phyloP scores from a whole-genome alignment of 2,888 invertebrate genomes.

The Incurvaria masculella region DNA sequence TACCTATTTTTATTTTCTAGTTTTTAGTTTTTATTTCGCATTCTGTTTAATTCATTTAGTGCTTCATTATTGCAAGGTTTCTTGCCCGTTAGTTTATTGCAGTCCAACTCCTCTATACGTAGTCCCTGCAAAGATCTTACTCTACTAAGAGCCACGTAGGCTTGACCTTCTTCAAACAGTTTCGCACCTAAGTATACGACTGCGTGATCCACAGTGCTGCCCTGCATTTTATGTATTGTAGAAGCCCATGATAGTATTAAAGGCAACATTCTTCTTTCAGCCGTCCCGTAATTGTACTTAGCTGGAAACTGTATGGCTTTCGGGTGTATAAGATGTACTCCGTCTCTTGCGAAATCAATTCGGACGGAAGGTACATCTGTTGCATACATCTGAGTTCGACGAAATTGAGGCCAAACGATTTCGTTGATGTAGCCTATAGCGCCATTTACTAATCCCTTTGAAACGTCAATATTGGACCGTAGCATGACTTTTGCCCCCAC shows the following conservation, averaged over 20 bases:
- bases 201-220: slow-evolving; percentile 16
- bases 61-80: slow-evolving; percentile 10
- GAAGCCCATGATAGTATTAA: slow-evolving; percentile 19
- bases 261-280: slow-evolving; percentile 18
- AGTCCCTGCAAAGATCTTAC: slow-evolving; percentile 16
- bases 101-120: slow-evolving; percentile 19
- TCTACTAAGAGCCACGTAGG: too few species aligned
- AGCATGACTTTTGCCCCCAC: slow-evolving; percentile 18
- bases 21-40: slow-evolving; percentile 1
- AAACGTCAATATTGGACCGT: slow-evolving; percentile 17
- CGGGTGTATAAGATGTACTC: slow-evolving; percentile 15
- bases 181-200: slow-evolving; percentile 12
- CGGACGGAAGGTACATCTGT: slow-evolving; percentile 15
- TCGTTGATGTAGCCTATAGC: slow-evolving; percentile 16
- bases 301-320: slow-evolving; percentile 16
- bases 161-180: too few species aligned
- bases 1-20: neutral
- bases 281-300: slow-evolving; percentile 16
- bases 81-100: slow-evolving; percentile 14
- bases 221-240: slow-evolving; percentile 16
- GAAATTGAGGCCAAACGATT: slow-evolving; percentile 17
- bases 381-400: slow-evolving; percentile 13
- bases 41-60: slow-evolving; percentile 10
- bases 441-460: slow-evolving; percentile 17
- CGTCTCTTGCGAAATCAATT: slow-evolving; percentile 15